Percentiles rank a stretch among this genome's conserved stretches.
Evolutionary conservation across 2,113 vertebrate species (phyloP).

Genomic region (Gallinago paraguaiae): DNA sequence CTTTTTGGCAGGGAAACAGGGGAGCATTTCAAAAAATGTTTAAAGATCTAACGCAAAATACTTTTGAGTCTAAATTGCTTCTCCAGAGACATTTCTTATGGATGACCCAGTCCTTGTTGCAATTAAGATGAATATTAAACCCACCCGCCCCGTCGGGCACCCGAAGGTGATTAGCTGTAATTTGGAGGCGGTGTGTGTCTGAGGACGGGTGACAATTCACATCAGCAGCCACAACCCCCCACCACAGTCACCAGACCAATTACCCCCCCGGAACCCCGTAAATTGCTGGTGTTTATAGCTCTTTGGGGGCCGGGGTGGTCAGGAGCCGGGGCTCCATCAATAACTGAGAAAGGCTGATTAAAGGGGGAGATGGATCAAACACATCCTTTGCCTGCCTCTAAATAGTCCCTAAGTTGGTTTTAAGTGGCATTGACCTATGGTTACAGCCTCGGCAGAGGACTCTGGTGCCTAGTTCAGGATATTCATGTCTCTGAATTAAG

Average conservation of each 20-base stretch:
- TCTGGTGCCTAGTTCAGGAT: constrained; percentile 35
- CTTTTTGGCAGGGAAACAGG: background rate
- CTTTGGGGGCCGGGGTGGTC: background rate
- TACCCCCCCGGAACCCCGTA: fast-evolving
- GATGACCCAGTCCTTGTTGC: background rate
- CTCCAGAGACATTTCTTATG: background rate
- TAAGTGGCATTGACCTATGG: constrained; percentile 53
- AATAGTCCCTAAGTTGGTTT: constrained; percentile 37
- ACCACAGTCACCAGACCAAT: background rate
- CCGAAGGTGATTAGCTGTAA: background rate
- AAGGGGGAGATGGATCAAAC: constrained; percentile 26
- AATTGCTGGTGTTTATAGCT: background rate
- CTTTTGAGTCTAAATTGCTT: constrained; percentile 32
- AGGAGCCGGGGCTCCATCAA: background rate
- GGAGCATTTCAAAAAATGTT: constrained; percentile 27
- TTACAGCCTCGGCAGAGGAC: constrained; percentile 1
- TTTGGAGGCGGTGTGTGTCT: fast-evolving
- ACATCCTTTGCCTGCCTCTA: background rate
- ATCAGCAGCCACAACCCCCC: background rate
- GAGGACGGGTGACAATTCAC: background rate
- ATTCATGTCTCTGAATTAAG: constrained; percentile 40
- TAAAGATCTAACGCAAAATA: background rate
- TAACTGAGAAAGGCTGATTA: background rate
- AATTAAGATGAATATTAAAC: background rate
- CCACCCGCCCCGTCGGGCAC: fast-evolving